Conservation (phyloP, 2,888 invertebrate genomes). For the Macrosoma leucophasiata region DNA sequence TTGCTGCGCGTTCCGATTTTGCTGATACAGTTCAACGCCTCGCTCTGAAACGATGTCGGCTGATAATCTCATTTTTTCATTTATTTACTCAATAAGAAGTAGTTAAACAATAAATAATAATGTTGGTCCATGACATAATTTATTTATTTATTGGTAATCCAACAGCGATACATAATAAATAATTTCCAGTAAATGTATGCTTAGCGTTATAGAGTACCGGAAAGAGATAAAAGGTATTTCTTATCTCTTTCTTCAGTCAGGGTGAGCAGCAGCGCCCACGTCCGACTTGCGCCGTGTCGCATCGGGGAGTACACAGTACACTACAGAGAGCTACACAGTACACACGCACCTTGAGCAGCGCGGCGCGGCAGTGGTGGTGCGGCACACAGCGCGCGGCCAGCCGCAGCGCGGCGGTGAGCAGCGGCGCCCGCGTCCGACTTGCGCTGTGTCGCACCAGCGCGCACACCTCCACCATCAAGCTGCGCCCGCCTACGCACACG, state of each 20-base stretch:
- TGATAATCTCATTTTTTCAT: not conserved
- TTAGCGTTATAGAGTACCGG: too few species aligned
- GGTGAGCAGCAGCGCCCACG: too few species aligned
- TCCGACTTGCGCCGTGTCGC: too few species aligned
- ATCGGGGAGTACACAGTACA: too few species aligned
- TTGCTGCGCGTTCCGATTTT: slow-evolving; percentile 24
- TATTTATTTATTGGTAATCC: too few species aligned
- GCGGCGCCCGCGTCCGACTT: slow-evolving; percentile 38
- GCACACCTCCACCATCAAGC: slow-evolving; percentile 41
- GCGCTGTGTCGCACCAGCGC: slow-evolving; percentile 41
- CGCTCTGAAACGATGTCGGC: slow-evolving; percentile 44
- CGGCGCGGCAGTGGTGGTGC: slow-evolving; percentile 77
- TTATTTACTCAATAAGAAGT: not conserved
- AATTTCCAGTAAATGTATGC: too few species aligned
- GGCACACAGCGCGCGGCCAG: slow-evolving; percentile 64
- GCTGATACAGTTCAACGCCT: slow-evolving; percentile 37
- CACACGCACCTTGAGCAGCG: slow-evolving; percentile 77
- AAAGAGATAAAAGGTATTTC: too few species aligned
- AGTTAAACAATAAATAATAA: slow-evolving; percentile 1
- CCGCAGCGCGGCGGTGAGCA: slow-evolving; percentile 39
- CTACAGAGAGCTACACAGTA: too few species aligned
- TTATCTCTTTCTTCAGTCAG: too few species aligned
- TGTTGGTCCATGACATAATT: too few species aligned
- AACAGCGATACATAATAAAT: too few species aligned
- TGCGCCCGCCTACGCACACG: slow-evolving; percentile 50